Evolutionary conservation across 2,113 vertebrate species (phyloP).

Genomic region (Podilymbus podiceps): DNA sequence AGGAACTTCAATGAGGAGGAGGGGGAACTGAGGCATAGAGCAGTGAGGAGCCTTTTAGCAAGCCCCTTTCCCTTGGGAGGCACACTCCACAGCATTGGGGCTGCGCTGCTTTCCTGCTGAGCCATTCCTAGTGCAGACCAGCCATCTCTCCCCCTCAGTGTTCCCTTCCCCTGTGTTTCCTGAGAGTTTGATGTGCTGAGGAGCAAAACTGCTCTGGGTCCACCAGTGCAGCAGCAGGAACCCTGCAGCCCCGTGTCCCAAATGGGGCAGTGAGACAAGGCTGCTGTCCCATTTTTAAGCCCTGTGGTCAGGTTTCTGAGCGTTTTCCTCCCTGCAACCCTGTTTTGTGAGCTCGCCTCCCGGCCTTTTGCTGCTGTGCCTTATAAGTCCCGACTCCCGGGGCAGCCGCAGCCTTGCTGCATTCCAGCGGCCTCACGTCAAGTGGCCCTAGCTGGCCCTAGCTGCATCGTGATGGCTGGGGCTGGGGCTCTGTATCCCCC

Average conservation of each 20-base stretch:
- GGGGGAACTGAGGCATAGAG: no score
- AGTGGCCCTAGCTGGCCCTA: conserved; percentile 33
- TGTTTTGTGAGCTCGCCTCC: not conserved
- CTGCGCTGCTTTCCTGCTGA: not conserved
- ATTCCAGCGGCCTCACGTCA: conserved; percentile 71
- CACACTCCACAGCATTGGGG: rapidly evolving
- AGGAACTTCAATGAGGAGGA: not conserved
- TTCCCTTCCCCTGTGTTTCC: not conserved
- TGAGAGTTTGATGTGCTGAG: not conserved
- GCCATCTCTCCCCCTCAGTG: not conserved
- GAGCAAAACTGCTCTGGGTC: not conserved
- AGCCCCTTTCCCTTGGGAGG: not conserved
- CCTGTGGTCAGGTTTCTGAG: rapidly evolving
- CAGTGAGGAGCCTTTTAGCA: not conserved
- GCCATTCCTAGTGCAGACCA: no score
- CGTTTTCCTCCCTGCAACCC: not conserved
- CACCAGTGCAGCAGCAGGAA: rapidly evolving
- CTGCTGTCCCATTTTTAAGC: not conserved
- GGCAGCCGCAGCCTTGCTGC: conserved; percentile 26
- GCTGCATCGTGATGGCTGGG: not conserved
- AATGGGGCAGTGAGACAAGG: not conserved
- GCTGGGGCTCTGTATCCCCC: not conserved
- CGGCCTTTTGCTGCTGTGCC: conserved; percentile 14
- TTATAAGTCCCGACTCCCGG: conserved; percentile 72
- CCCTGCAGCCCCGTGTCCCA: rapidly evolving